These are phyloP conservation scores for Lymantria dispar DNA, from an alignment of 2,888 invertebrate species.

Conservation along the genomic window DNA sequence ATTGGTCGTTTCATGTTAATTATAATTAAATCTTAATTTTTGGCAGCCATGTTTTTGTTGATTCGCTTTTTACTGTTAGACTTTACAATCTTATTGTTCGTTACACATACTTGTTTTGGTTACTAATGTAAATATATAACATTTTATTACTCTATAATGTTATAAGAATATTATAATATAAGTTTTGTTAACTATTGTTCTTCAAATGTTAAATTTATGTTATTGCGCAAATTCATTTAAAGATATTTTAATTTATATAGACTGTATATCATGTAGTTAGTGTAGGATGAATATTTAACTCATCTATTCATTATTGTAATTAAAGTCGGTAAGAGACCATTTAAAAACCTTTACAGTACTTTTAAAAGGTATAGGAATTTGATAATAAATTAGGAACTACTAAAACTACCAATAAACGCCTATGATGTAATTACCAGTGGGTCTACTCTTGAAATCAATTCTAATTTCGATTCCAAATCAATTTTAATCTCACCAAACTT, in stretches of 20 bases:
- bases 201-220: no score
- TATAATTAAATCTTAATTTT: conserved; percentile 50
- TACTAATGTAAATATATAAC: conserved; percentile 6
- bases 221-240: not conserved
- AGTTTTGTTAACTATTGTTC: not conserved
- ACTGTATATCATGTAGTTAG: not conserved
- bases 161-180: not conserved
- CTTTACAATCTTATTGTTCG: conserved; percentile 32
- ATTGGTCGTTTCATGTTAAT: conserved; percentile 52
- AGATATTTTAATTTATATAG: not conserved
- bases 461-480: no score
- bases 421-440: no score
- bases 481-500: no score
- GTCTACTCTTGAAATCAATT: no score
- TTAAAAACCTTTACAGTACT: no score
- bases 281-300: no score
- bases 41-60: conserved; percentile 35
- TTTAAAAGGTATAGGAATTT: no score
- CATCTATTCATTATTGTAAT: no score
- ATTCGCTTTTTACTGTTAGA: conserved; percentile 34
- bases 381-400: no score
- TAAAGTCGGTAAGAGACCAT: no score
- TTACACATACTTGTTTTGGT: conserved; percentile 20
- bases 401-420: no score
- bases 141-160: not conserved